Evolutionary conservation across 2,113 vertebrate species (phyloP), one percentile per base, ranked within the genome.

Genomic region (Apodemus sylvaticus): DNA sequence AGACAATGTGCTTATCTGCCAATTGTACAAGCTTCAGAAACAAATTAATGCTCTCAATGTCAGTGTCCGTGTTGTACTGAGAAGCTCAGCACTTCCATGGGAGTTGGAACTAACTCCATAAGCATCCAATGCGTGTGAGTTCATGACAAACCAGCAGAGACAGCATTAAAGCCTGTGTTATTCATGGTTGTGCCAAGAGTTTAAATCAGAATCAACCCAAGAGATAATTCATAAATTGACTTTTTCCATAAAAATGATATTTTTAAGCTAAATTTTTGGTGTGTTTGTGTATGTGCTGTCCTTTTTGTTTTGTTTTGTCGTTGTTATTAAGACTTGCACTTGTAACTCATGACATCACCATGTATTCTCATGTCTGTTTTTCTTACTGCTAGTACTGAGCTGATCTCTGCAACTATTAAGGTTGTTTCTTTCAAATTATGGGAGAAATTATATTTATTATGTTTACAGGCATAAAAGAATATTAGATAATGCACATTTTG

Each of bases 201-300:
- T 93, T 94, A 89, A 89, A 42, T 55, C 31, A 89, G n/a, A 6
- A 31, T 86, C 7, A 68, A 86, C 9, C 22, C 71, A 60, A 20
- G 14, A 94, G 62, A 71, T 3, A 78, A 88, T 53, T 78, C 83
- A 71, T 71, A 90, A 94, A 64, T 66, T 78, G n/a, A 53, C 70
- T 60, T 90, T 90, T 82, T 26, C 45, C 73, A 82, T 39, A 95
- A 34, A 91, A 89, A 34, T 89, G 83, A 64, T 17, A 79, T 62
- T 86, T 77, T 42, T 79, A 36, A 85, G 48, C 64, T 58, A 74
- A 79, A 85, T 89, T 66, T 66, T 31, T 3, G 14, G n/a, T 16
- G 53, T n/a, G 12, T 62, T 45, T 45, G 29, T 24, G 11, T 45
- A 42, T 31, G 39, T 14, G 6, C 3, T 39, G 36, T 60, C 12